These are phyloP conservation scores for Leptopilina drosophilae DNA, from an alignment of 2,888 invertebrate species.

Conservation along the genomic window DNA sequence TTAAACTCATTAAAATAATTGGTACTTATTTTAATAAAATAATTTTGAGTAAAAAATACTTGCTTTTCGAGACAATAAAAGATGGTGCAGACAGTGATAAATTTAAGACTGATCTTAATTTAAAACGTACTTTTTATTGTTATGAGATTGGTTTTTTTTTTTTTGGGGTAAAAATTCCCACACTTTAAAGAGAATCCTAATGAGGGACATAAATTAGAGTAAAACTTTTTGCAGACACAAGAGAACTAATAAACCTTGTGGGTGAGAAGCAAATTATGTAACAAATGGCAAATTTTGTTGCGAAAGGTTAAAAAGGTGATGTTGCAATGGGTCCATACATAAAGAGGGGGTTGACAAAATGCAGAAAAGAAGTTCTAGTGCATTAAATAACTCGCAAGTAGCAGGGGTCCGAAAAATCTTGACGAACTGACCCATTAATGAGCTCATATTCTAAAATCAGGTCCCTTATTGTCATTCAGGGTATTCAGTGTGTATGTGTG, in stretches of 20 bases:
- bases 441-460: slow-evolving; percentile 71
- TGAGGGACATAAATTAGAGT: slow-evolving; percentile 2
- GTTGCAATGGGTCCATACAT: slow-evolving; percentile 2
- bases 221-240: slow-evolving; percentile 23
- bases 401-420: slow-evolving; percentile 42
- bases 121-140: too few species aligned
- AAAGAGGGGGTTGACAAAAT: slow-evolving; percentile 41
- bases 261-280: slow-evolving; percentile 13
- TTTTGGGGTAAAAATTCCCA: not conserved
- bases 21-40: too few species aligned
- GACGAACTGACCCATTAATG: slow-evolving; percentile 65
- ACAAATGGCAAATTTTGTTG: slow-evolving; percentile 3
- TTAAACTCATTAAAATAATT: too few species aligned
- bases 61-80: too few species aligned
- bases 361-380: slow-evolving; percentile 37
- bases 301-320: slow-evolving; percentile 15
- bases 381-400: slow-evolving; percentile 41
- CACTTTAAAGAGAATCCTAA: not conserved
- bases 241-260: slow-evolving; percentile 9
- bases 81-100: too few species aligned
- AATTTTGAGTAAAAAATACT: too few species aligned
- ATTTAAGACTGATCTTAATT: too few species aligned
- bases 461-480: slow-evolving; percentile 68
- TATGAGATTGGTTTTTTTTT: too few species aligned
- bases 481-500: slow-evolving; percentile 59